Conservation (phyloP, 2,888 invertebrate genomes). For the Drosophila borborema region DNA sequence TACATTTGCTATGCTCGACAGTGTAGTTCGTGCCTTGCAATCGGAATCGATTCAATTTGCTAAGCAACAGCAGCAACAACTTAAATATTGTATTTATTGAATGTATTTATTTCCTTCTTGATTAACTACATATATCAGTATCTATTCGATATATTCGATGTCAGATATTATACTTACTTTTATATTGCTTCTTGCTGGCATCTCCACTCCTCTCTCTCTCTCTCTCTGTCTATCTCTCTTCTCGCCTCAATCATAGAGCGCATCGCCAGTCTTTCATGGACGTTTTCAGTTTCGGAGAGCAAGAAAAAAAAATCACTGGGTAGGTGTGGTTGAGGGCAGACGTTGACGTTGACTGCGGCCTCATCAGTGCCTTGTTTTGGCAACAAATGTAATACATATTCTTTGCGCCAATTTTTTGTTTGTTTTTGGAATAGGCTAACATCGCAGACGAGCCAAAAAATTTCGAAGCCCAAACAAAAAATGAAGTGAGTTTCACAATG, state of each 20-base stretch:
- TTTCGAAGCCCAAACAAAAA: background rate
- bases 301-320: background rate
- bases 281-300: background rate
- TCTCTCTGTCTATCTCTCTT: too few relatives aligned
- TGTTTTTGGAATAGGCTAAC: too few relatives aligned
- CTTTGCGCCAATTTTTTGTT: background rate
- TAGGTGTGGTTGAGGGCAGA: background rate
- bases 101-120: background rate
- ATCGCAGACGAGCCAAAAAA: background rate
- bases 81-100: background rate
- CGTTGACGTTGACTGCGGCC: background rate
- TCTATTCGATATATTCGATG: too few relatives aligned
- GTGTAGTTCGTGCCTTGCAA: background rate
- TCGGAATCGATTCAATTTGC: background rate
- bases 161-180: too few relatives aligned
- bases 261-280: too few relatives aligned
- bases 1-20: background rate
- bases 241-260: too few relatives aligned
- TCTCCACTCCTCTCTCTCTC: too few relatives aligned
- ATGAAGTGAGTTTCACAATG: background rate
- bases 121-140: too few relatives aligned
- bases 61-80: too few relatives aligned
- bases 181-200: too few relatives aligned
- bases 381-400: background rate
- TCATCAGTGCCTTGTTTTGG: background rate